Base-by-base conservation (phyloP, 1,140 invertebrate species). In the Lanistes nyassanus region DNA sequence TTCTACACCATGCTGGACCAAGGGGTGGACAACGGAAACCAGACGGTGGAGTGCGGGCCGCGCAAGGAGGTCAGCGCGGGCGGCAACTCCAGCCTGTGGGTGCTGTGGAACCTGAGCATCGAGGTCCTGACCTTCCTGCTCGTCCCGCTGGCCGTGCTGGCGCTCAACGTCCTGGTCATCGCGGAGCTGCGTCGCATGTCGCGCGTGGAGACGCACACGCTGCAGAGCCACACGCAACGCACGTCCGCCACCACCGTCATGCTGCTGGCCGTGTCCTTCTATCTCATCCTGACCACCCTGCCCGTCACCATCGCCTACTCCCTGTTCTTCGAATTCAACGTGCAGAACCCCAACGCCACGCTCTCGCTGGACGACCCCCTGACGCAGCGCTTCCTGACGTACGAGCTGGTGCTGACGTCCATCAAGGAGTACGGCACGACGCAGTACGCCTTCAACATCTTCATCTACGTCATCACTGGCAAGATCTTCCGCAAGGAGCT, bases 391-490 rank as follows among this genome's bases (percentile, higher is more conserved):
- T 77, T 80, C 76, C 80, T 85, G 53, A 79, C 76, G 0, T 88
- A 86, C 79, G 58, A 78, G 13, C 74, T 80, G 16, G 79, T 83
- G 1, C 73, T 83, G 75, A 80, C 77, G 16, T 78, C 88, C 51
- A 82, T 88, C 23, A 83, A 88, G 34, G 85, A 88, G 73, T 83
- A 88, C 39, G 85, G 87, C 51, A 83, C 86, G 34, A 87, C 88
- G 13, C 88, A 89, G 74, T 89, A 86, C 82, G 87, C 85, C 53
- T 83, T 82, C 67, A 89, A 89, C 77, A 84, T 89, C 76, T 84
- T 87, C 75, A 87, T 89, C 72, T 89, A 89, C 68, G 47, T 87
- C 5, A 79, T 85, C 39, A 88, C 87, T 2, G 87, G 88, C 11
- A 85, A 85, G 76, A 77, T 84, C 76, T 89, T 89, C 65, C 80